Conservation (phyloP, 2,797 vertebrate genomes). For the Aselliscus stoliczkanus region DNA sequence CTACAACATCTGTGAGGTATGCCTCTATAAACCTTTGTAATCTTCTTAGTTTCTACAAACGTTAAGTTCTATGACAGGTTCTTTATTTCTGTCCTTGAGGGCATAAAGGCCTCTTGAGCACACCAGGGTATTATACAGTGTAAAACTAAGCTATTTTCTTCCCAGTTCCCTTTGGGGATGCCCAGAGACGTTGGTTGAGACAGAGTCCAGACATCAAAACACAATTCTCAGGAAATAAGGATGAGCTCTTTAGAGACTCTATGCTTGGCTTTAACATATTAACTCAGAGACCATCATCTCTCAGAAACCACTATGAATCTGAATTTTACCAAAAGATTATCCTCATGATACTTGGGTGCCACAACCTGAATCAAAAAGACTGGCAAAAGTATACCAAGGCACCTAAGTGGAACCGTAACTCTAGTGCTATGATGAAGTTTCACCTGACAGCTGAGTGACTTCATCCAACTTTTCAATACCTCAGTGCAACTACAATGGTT, state of each 20-base stretch:
- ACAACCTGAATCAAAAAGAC: neutral
- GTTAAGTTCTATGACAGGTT: neutral
- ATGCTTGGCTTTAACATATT: neutral
- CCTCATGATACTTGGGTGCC: neutral
- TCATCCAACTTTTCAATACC: neutral
- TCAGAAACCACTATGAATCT: neutral
- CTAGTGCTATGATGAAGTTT: fast-evolving
- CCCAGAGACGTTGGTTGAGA: neutral
- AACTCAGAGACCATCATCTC: neutral
- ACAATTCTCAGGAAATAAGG: neutral
- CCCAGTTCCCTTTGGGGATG: neutral
- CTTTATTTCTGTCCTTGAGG: neutral
- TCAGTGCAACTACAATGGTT: neutral
- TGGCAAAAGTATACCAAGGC: neutral
- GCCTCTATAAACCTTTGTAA: neutral
- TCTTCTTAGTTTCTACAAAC: neutral
- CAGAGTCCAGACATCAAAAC: neutral
- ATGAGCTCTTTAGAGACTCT: neutral
- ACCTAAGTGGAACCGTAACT: neutral
- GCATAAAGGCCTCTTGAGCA: neutral
- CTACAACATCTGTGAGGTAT: neutral
- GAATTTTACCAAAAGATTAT: neutral
- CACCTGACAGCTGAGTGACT: neutral
- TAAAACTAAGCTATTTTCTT: neutral
- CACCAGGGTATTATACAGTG: neutral